Evolutionary conservation across 2,113 vertebrate genomes (phyloP).

Genomic region (Istiophorus platypterus): DNA sequence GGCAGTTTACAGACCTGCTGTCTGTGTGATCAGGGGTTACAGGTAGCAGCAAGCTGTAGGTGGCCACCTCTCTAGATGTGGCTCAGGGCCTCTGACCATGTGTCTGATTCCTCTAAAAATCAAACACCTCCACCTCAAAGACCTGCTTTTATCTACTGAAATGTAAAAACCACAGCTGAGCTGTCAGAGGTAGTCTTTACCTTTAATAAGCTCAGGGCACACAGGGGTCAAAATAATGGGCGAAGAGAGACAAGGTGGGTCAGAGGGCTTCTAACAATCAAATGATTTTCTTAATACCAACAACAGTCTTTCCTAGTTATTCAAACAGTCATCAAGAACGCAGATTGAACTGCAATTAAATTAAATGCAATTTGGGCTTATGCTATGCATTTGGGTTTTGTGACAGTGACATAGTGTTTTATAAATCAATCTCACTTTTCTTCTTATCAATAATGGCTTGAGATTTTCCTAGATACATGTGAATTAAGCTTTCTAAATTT

Average conservation of each 20-base stretch:
- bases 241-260: slow-evolving; percentile 2
- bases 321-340: not conserved
- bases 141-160: slow-evolving; percentile 6
- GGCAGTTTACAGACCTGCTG: slow-evolving; percentile 17
- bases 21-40: slow-evolving; percentile 45
- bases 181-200: not conserved
- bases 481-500: not conserved
- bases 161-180: slow-evolving; percentile 17
- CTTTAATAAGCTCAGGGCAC: slow-evolving; percentile 40
- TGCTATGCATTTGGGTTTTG: not conserved
- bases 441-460: not conserved
- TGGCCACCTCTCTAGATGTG: slow-evolving; percentile 33
- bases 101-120: slow-evolving; percentile 53
- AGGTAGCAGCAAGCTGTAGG: slow-evolving; percentile 38
- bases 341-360: not conserved
- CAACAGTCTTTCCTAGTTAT: not conserved
- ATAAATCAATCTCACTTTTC: not conserved
- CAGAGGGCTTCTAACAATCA: slow-evolving; percentile 21
- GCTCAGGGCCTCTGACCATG: slow-evolving; percentile 20
- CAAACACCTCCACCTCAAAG: slow-evolving; percentile 58
- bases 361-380: not conserved
- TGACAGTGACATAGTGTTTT: not conserved
- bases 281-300: slow-evolving; percentile 7
- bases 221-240: slow-evolving; percentile 43
- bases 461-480: not conserved